Base-by-base conservation (phyloP, 2,888 invertebrate genomes). In the Ophonus ardosiacus region DNA sequence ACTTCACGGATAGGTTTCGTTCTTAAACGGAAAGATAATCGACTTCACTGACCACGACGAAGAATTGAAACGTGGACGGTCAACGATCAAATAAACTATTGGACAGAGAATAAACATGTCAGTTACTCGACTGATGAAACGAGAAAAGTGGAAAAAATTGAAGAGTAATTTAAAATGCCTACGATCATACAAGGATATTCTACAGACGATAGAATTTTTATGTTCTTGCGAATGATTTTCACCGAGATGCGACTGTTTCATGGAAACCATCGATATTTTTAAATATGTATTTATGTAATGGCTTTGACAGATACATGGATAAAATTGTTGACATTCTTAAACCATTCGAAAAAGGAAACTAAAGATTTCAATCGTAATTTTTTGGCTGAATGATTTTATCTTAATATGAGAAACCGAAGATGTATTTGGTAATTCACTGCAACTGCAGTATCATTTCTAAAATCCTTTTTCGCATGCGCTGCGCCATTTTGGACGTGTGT, bases 131-230 rank as follows among this genome's bases (percentile, higher is more conserved):
- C 38, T 15, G 59, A 31, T 61, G 57, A 61, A 17, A 61, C 56
- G 24, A 79, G 57, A 21, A 79, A 51, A 61, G 18, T 61, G 65
- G 65, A 65, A 65, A 65, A 80, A 80, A 80, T 61, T 80, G 15
- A 31, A 80, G 63, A 61, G 63, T 43, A 81, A 81, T 81, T 81
- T 81, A 81, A 81, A 81, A 40, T 81, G 61, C 63, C 24, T 43
- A n/a, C 74, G 15, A 21, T 74, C 74, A 74, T 74, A 74, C 74
- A 74, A 74, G 74, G 74, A 74, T 51, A 65, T 65, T 65, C 61
- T 21, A 61, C 31, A 24, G 24, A 65, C 7, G 43, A 18, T 51
- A 65, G 65, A 65, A 65, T 65, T 65, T 65, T 65, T 65, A 65
- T 65, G 65, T 65, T 59, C 7, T 59, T 59, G 65, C 63, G 18